These are phyloP conservation scores for Goniozus legneri DNA, from an alignment of 1,140 invertebrate species.

Conservation along the genomic window DNA sequence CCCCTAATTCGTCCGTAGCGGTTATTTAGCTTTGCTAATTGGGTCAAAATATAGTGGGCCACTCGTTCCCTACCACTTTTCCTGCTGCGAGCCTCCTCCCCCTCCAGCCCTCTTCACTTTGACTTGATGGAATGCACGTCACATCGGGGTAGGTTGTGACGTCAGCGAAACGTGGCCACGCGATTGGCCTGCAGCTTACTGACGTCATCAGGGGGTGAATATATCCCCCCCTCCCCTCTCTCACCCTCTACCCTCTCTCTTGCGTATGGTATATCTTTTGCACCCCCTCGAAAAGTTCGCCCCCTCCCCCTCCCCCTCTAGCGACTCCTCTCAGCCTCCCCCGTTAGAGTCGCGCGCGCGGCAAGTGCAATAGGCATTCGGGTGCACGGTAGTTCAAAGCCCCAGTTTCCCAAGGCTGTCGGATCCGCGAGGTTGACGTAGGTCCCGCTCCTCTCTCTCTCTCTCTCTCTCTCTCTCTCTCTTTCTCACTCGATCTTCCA, in stretches of 20 bases:
- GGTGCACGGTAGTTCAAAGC: slow-evolving; percentile 51
- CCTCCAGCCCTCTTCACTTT: slow-evolving; percentile 22
- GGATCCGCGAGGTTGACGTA: slow-evolving; percentile 39
- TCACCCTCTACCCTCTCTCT: slow-evolving; percentile 17
- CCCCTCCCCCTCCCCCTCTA: slow-evolving; percentile 21
- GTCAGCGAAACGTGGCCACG: slow-evolving; percentile 37
- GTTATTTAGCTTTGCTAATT: slow-evolving; percentile 39
- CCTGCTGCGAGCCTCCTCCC: slow-evolving; percentile 12
- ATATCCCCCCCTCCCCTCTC: slow-evolving; percentile 17
- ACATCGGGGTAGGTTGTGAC: slow-evolving; percentile 47
- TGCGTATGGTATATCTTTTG: too few species aligned
- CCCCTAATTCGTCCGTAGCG: not conserved
- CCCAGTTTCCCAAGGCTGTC: slow-evolving; percentile 53
- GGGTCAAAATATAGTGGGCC: slow-evolving; percentile 44
- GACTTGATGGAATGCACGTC: slow-evolving; percentile 45
- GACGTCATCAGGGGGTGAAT: slow-evolving; percentile 42
- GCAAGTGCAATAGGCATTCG: slow-evolving; percentile 36
- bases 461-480: not conserved
- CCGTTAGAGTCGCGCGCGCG: slow-evolving; percentile 1
- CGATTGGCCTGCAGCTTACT: slow-evolving; percentile 43
- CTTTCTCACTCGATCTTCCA: not conserved
- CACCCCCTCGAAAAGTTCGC: slow-evolving; percentile 1
- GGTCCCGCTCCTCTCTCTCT: slow-evolving; percentile 13
- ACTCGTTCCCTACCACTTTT: slow-evolving; percentile 26
- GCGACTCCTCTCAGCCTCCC: slow-evolving; percentile 11